These are phyloP conservation scores for Homarus americanus DNA, from an alignment of 1,140 invertebrate genomes.

Conservation along the genomic window DNA sequence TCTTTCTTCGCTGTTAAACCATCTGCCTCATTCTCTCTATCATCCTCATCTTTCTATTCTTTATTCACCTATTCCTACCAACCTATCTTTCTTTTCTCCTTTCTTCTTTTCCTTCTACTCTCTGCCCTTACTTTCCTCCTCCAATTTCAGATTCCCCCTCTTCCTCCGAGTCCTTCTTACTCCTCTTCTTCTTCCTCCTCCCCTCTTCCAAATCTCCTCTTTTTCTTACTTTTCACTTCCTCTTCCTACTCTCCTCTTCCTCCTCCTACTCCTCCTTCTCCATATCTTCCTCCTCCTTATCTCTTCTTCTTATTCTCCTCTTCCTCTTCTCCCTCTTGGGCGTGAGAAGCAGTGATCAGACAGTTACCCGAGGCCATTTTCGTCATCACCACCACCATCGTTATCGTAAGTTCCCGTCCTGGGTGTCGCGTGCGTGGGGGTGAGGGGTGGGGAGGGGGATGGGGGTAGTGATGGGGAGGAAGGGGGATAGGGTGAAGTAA, in stretches of 20 bases:
- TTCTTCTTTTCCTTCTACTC: neutral
- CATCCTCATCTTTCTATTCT: neutral
- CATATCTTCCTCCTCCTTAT: neutral
- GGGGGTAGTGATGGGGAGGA: neutral
- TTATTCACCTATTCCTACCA: neutral
- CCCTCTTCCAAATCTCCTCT: neutral
- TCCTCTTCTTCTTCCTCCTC: neutral
- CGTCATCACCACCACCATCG: constrained; percentile 49
- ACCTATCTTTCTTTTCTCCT: too few species aligned
- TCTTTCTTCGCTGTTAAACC: neutral
- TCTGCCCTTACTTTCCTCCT: neutral
- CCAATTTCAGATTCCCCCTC: neutral
- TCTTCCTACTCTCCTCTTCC: neutral
- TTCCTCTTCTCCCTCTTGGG: constrained; percentile 4
- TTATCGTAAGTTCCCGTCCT: constrained; percentile 61
- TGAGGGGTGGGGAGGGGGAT: constrained; percentile 5
- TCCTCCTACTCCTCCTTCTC: neutral
- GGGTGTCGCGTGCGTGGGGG: constrained; percentile 47
- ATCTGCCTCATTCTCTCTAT: neutral
- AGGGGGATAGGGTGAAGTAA: too few species aligned
- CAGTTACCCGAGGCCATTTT: constrained; percentile 66
- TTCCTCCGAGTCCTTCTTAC: neutral
- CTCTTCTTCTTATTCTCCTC: neutral
- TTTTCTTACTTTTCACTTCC: neutral
- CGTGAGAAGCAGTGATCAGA: constrained; percentile 66